These are phyloP conservation scores for Cochlearius cochlearius DNA, from an alignment of 2,113 vertebrate species.

Conservation along the genomic window DNA sequence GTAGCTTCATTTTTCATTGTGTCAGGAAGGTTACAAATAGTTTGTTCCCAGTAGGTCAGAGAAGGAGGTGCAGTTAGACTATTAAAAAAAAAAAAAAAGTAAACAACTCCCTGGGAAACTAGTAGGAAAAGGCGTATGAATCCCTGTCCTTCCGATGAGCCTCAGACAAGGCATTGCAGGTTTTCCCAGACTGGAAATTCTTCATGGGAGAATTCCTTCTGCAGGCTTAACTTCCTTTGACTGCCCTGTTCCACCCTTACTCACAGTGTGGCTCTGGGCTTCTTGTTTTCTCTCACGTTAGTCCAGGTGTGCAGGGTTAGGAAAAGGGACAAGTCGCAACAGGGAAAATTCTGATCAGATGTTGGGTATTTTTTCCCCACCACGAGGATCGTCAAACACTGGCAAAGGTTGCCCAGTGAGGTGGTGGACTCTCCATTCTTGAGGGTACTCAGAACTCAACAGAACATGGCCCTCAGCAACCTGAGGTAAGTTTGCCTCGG, in stretches of 20 bases:
- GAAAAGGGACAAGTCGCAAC: background rate
- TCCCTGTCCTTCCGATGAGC: background rate
- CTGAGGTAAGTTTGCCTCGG: background rate
- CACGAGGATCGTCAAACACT: fast-evolving
- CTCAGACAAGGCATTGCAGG: background rate
- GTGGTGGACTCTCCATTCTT: background rate
- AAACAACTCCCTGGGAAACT: slow-evolving; percentile 26
- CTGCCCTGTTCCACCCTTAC: background rate
- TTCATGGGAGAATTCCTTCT: background rate
- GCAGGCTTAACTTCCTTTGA: background rate
- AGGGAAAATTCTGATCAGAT: background rate
- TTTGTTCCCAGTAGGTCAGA: slow-evolving; percentile 7
- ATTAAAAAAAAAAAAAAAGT: background rate
- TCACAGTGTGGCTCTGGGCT: background rate
- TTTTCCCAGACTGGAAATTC: background rate
- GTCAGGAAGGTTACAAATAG: background rate
- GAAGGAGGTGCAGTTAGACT: background rate
- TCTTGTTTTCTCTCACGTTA: background rate
- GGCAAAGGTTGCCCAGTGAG: background rate
- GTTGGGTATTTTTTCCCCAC: fast-evolving
- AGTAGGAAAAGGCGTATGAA: background rate
- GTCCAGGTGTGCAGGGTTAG: background rate
- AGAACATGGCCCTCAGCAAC: background rate
- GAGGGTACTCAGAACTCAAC: background rate
- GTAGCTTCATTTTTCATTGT: background rate